A percentile compares a stretch with the other conserved stretches of the same genome.
These are phyloP conservation scores for Arion vulgaris DNA, from an alignment of 1,140 invertebrate species.

Conservation along the genomic window DNA sequence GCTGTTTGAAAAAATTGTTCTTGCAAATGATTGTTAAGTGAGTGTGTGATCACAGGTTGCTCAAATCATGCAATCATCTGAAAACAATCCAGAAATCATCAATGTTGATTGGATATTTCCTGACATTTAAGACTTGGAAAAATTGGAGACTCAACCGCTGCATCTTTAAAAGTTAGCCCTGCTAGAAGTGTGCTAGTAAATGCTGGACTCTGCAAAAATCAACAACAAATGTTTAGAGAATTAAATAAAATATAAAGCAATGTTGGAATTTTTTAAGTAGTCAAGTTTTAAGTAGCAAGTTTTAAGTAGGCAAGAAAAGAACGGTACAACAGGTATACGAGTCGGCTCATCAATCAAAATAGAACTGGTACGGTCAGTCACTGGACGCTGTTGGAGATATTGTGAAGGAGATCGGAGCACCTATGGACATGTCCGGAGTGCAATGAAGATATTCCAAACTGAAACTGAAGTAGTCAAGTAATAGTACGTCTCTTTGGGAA, in stretches of 20 bases:
- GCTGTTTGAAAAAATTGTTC: neutral
- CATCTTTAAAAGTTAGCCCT: conserved; percentile 30
- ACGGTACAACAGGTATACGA: no score
- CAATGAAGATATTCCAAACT: no score
- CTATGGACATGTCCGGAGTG: no score
- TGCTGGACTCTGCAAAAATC: conserved; percentile 16
- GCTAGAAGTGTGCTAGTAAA: conserved; percentile 33
- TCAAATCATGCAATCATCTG: neutral
- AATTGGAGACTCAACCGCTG: neutral
- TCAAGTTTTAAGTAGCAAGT: no score
- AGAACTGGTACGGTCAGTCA: no score
- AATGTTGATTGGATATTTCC: neutral
- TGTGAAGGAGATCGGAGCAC: no score
- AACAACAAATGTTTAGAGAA: neutral
- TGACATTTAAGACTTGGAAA: neutral
- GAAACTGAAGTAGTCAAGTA: no score
- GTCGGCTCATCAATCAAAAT: no score
- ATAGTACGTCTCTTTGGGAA: no score
- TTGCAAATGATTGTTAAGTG: neutral
- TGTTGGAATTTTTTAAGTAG: no score
- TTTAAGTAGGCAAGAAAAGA: no score
- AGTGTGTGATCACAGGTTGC: neutral
- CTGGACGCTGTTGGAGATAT: no score
- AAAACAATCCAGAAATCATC: neutral
- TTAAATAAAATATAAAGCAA: neutral